Percentiles rank a stretch among this genome's conserved stretches.
These are phyloP conservation scores for Drusus annulatus DNA, from an alignment of 1,140 invertebrate species.

Conservation along the genomic window DNA sequence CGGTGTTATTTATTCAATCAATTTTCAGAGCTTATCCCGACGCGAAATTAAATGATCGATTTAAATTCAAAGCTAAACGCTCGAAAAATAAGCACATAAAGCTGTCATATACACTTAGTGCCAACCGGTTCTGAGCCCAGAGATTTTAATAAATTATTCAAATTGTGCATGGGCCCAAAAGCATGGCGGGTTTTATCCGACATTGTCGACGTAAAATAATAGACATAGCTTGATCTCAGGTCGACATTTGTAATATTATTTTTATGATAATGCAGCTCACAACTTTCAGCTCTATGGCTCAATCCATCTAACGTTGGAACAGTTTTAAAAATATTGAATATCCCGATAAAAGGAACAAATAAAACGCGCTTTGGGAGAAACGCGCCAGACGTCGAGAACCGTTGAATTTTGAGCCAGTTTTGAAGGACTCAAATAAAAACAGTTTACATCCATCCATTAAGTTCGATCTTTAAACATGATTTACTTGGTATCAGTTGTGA, in stretches of 20 bases:
- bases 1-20: too few relatives aligned
- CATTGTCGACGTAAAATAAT: conserved; percentile 23
- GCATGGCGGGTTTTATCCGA: conserved; percentile 31
- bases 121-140: conserved; percentile 19
- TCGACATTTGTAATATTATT: too few relatives aligned
- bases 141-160: conserved; percentile 32
- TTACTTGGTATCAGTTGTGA: too few relatives aligned
- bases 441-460: too few relatives aligned
- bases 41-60: not conserved
- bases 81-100: conserved; percentile 1
- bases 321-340: conserved; percentile 35
- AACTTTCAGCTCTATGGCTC: conserved; percentile 40
- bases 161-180: conserved; percentile 30
- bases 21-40: not conserved
- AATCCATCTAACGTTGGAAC: conserved; percentile 37
- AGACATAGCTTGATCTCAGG: too few relatives aligned
- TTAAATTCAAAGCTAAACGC: not conserved
- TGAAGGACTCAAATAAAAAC: too few relatives aligned
- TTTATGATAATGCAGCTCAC: not conserved
- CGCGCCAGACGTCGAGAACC: too few relatives aligned
- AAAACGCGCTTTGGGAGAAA: not conserved
- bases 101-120: conserved; percentile 29
- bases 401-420: too few relatives aligned
- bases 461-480: too few relatives aligned
- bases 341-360: not conserved